Conservation (phyloP, 2,888 invertebrate species). For the Brenthis hecate region DNA sequence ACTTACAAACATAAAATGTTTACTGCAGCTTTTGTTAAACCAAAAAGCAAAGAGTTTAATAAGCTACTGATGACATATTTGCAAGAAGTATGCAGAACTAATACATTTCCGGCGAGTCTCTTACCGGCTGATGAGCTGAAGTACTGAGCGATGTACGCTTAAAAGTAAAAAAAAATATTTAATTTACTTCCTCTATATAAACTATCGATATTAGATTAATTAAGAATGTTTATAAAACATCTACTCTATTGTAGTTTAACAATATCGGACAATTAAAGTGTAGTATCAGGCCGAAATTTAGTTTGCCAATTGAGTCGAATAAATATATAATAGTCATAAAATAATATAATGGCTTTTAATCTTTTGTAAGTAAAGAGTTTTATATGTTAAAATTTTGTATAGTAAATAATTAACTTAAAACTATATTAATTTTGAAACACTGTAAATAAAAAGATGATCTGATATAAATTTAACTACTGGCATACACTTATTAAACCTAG, state of each 20-base stretch:
- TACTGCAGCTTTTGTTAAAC: constrained; percentile 12
- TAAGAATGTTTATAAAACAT: no score
- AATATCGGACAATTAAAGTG: no score
- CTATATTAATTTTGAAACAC: no score
- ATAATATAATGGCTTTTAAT: no score
- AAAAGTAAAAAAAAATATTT: constrained; percentile 51
- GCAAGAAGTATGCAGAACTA: constrained; percentile 13
- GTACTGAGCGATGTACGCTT: constrained; percentile 78
- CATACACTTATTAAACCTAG: constrained; percentile 16
- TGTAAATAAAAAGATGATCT: neutral
- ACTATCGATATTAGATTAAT: no score
- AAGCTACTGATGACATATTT: constrained; percentile 15
- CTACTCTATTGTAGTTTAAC: no score
- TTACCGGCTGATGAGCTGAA: constrained; percentile 73
- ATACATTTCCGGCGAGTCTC: constrained; percentile 41
- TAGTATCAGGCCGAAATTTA: no score
- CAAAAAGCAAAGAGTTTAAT: constrained; percentile 24
- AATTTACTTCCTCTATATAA: neutral
- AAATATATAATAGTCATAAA: no score
- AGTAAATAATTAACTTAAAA: no score
- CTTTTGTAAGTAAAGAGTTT: no score
- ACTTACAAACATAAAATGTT: neutral
- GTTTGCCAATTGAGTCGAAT: no score
- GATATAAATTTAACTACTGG: neutral
- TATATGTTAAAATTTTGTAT: no score